These are phyloP conservation scores for Bombus terrestris DNA, from an alignment of 1,140 invertebrate genomes.

Conservation along the genomic window DNA sequence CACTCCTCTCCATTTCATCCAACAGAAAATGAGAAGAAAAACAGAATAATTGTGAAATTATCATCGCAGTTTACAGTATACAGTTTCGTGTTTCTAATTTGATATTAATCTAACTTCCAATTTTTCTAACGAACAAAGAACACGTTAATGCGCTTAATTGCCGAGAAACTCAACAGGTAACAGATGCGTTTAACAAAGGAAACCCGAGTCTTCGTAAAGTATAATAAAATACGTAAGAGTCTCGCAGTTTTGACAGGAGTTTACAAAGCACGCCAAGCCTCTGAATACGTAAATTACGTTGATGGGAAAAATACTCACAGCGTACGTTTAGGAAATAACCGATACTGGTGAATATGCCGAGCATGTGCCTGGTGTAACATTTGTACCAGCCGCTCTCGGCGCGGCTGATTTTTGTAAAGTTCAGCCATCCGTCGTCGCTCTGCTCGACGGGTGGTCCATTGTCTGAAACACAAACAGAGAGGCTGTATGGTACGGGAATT, in stretches of 20 bases:
- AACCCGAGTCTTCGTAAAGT: background rate
- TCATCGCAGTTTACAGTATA: too few relatives aligned
- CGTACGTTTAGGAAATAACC: conserved; percentile 94
- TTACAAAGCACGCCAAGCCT: background rate
- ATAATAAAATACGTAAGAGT: too few relatives aligned
- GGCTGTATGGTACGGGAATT: conserved; percentile 53
- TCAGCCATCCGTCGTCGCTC: conserved; percentile 90
- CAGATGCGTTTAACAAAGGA: background rate
- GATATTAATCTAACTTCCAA: background rate
- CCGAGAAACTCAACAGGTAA: too few relatives aligned
- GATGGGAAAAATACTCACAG: conserved; percentile 85
- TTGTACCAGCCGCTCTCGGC: conserved; percentile 95
- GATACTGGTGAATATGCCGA: conserved; percentile 93
- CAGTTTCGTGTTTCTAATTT: too few relatives aligned
- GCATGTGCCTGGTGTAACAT: conserved; percentile 91
- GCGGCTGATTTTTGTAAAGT: conserved; percentile 89
- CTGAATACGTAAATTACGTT: background rate
- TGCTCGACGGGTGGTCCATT: conserved; percentile 85
- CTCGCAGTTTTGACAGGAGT: background rate
- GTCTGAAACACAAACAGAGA: conserved; percentile 81
- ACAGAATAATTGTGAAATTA: too few relatives aligned
- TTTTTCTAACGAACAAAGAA: background rate
- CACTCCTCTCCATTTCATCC: too few relatives aligned
- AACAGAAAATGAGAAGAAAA: too few relatives aligned
- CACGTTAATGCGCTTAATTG: background rate